These are phyloP conservation scores for Isurus oxyrinchus DNA, from an alignment of 2,113 vertebrate genomes.

Conservation along the genomic window DNA sequence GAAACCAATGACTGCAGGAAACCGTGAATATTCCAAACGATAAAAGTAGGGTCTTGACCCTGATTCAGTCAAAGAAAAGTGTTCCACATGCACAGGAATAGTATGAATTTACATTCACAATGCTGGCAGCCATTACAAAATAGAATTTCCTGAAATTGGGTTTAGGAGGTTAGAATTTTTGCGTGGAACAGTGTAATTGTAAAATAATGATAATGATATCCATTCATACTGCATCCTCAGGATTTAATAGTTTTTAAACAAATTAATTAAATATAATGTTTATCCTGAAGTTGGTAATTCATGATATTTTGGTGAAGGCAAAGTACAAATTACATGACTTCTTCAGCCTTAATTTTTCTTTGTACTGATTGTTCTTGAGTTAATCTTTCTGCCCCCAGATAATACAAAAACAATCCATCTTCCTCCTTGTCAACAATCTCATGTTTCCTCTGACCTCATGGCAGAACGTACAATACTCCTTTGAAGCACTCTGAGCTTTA, in stretches of 20 bases:
- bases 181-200: not conserved
- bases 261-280: not conserved
- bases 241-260: not conserved
- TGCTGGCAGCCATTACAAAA: not conserved
- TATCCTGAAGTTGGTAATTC: not conserved
- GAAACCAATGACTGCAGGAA: not conserved
- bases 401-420: not conserved
- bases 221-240: not conserved
- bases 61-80: not conserved
- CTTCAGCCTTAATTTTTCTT: not conserved
- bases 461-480: not conserved
- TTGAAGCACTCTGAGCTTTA: not conserved
- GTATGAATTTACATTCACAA: not conserved
- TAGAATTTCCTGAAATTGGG: not conserved
- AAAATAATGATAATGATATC: not conserved
- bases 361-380: not conserved
- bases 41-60: not conserved
- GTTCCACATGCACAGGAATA: not conserved
- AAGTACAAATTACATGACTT: not conserved
- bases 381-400: not conserved
- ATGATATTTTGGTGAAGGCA: not conserved
- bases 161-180: not conserved
- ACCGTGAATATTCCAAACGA: not conserved
- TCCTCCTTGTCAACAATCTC: not conserved
- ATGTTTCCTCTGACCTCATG: not conserved